Percentiles rank a stretch among this genome's conserved stretches.
phyloP scores from a whole-genome alignment of 2,113 vertebrate species.

The Aphyosemion australe region DNA sequence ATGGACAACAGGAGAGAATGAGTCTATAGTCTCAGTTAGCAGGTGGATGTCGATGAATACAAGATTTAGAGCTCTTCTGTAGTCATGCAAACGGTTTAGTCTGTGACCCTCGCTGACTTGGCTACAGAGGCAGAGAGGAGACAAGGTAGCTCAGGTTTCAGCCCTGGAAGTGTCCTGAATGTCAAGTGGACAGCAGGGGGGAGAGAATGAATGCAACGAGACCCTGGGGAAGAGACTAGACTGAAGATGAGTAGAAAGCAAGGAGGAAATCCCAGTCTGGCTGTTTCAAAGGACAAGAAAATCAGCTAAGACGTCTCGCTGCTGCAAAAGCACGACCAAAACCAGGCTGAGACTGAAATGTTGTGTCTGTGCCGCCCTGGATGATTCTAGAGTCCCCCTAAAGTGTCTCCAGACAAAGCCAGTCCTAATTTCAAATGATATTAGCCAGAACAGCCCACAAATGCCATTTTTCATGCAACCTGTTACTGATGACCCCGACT shows the following conservation, averaged over 20 bases:
- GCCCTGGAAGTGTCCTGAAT: conserved; percentile 51
- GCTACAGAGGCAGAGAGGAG: conserved; percentile 43
- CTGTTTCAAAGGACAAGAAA: conserved; percentile 4
- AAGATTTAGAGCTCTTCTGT: conserved; percentile 31
- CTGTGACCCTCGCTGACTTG: conserved; percentile 29
- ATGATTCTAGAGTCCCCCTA: conserved; percentile 8
- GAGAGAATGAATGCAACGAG: conserved; percentile 17
- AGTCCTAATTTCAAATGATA: conserved; percentile 31
- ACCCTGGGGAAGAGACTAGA: conserved; percentile 13
- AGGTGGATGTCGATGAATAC: conserved; percentile 43
- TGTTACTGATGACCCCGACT: conserved; percentile 23
- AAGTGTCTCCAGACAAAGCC: conserved; percentile 15
- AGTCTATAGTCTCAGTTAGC: conserved; percentile 45
- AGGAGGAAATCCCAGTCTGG: conserved; percentile 29
- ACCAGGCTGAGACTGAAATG: conserved; percentile 25
- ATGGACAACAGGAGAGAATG: conserved; percentile 22
- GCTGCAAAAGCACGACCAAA: background rate
- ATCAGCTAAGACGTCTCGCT: no score
- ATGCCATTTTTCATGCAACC: background rate
- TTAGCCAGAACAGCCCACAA: background rate
- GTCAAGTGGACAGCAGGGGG: conserved; percentile 54
- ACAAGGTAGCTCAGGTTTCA: conserved; percentile 68
- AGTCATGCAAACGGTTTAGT: conserved; percentile 29
- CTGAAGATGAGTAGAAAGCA: conserved; percentile 15
- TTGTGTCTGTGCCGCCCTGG: conserved; percentile 15